Conservation (phyloP, 2,888 invertebrate genomes). For the Chrysolina oricalcia region DNA sequence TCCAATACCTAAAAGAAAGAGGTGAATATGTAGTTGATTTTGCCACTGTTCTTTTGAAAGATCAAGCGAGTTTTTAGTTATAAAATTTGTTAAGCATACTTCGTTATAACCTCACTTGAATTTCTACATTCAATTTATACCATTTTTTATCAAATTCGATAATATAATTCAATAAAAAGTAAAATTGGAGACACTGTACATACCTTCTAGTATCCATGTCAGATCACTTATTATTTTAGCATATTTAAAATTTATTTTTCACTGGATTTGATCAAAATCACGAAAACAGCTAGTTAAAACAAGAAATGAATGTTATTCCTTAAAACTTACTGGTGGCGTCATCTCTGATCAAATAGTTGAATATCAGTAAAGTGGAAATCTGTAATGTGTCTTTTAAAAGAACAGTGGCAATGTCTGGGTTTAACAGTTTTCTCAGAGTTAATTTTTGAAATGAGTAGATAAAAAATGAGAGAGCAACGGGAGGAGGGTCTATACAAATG, state of each 20-base stretch:
- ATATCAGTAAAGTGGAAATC: slow-evolving; percentile 4
- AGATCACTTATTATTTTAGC: slow-evolving; percentile 6
- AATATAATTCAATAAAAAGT: no score
- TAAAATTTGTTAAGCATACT: slow-evolving; percentile 4
- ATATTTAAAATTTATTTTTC: background rate
- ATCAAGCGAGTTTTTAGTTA: background rate
- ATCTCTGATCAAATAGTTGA: slow-evolving; percentile 11
- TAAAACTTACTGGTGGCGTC: background rate
- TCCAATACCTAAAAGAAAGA: slow-evolving; percentile 9
- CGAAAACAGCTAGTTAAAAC: no score
- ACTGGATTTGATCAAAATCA: background rate
- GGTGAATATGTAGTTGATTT: no score
- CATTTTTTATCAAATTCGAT: background rate
- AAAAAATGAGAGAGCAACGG: no score
- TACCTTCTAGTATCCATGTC: no score
- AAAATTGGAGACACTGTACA: no score
- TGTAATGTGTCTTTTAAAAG: slow-evolving; percentile 18
- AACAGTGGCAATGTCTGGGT: slow-evolving; percentile 14
- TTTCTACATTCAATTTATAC: background rate
- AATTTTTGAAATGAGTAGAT: no score
- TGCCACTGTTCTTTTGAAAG: no score
- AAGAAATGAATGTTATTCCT: background rate
- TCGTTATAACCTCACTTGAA: no score
- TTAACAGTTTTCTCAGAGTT: no score
- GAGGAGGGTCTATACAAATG: no score